Base-by-base conservation (phyloP, 2,113 vertebrate genomes). In the Variabilichromis moorii region DNA sequence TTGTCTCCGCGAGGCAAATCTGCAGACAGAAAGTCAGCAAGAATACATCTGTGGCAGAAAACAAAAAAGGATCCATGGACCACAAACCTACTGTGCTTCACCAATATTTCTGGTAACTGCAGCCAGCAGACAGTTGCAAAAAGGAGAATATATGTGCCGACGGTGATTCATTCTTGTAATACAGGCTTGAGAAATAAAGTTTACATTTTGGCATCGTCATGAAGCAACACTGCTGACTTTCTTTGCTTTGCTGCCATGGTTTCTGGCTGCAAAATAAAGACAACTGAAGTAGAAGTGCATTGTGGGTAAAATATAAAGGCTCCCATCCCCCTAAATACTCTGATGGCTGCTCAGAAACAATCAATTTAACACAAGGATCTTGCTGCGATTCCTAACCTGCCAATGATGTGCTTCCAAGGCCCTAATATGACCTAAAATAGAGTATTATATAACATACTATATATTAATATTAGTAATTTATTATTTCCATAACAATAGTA, bases 1-100 rank as follows among this genome's bases (percentile, higher is more conserved):
- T 37, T 37, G 61, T 68, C 61, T 68, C 33, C 7, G 11, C 4
- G 4, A 68, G 10, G 19, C 33, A 68, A 68, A 68, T 68, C 33
- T 73, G n/a, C 68, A 73, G 68, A 73, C 37, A 45, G n/a, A 68
- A 13, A 42, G 68, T 73, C 68, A 73, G 68, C 68, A 73, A 26
- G 40, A 73, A 45, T 73, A 24, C 3, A 9, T 73, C 21, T 73
- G 68, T 47, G 21, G 68, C 40, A 16, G 40, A 47, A 45, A 26
- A 45, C 40, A 73, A 73, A 73, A 73, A 45, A 73, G 40, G 21
- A 73, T 73, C 68, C 68, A 47, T 47, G 68, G 68, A 73, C 68
- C 40, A 26, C 40, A 71, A 24, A 71, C 5, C 19, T 68, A 8
- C 2, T 21, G 2, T 66, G 61, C 33, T 66, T 7, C 17, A 66